These are phyloP conservation scores for Stegophylla sp. DNA, from an alignment of 2,888 invertebrate genomes.

Conservation along the genomic window DNA sequence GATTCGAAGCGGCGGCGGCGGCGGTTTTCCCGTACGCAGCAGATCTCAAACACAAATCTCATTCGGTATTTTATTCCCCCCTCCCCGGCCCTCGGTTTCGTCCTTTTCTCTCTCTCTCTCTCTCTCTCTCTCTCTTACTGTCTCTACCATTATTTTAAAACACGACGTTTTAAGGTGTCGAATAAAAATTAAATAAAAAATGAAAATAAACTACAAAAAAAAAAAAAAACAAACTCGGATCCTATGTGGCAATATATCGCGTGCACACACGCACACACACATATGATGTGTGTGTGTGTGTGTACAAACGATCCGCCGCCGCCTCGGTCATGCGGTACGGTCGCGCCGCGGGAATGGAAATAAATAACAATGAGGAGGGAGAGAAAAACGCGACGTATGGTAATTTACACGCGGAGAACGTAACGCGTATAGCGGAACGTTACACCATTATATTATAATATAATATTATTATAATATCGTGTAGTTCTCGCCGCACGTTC, in stretches of 20 bases:
- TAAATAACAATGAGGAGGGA: slow-evolving; percentile 34
- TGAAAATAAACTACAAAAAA: slow-evolving; percentile 9
- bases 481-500: slow-evolving; percentile 11
- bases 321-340: background rate
- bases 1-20: slow-evolving; percentile 11
- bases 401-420: slow-evolving; percentile 33
- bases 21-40: background rate
- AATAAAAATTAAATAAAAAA: slow-evolving; percentile 18
- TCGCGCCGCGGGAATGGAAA: slow-evolving; percentile 40
- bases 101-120: too few relatives aligned
- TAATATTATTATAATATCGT: too few relatives aligned
- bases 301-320: slow-evolving; percentile 9
- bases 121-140: background rate
- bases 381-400: slow-evolving; percentile 40
- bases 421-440: slow-evolving; percentile 29
- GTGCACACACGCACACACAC: background rate
- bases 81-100: too few relatives aligned
- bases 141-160: slow-evolving; percentile 22
- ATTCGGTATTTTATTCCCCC: slow-evolving; percentile 12
- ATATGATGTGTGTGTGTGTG: background rate
- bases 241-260: slow-evolving; percentile 3
- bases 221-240: slow-evolving; percentile 4
- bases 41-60: slow-evolving; percentile 23
- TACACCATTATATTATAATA: background rate
- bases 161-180: slow-evolving; percentile 47